Evolutionary conservation across 1,140 invertebrate species (phyloP), one percentile per base, ranked within the genome.

Genomic region (Zaprionus ornatus): DNA sequence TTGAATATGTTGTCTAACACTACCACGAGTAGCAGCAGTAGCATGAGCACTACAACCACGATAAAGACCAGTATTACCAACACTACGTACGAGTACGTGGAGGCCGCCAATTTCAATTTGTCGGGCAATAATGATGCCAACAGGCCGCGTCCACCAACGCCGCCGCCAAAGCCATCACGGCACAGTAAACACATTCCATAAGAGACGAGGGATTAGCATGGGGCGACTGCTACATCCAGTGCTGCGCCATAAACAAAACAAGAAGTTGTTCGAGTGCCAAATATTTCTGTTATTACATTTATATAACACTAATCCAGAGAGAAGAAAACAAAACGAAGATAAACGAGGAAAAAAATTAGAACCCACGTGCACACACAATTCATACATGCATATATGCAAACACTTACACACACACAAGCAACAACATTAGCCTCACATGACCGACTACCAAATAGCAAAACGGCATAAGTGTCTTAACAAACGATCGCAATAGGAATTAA

Each of bases 101-200:
- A 93, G 80, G 78, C 90, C n/a, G 88, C 77, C 55, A 92, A 91
- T 64, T 87, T 91, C 21, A 64, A 66, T 45, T 17, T 81, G 60
- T 66, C 69, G 52, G 80, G 76, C 91, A 56, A 61, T 68, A 45
- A 64, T 71, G 91, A 72, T 72, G 56, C 71, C 35, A 93, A 90
- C 54, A 91, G 91, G 42, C 92, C 91, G 65, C 84, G 92, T 62
- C 94, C 94, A 32, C 94, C 94, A 32, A 94, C 93, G 45, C 94
- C 94, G 45, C 94, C 94, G 7, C 94, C 94, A n/a, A 95, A 95
- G 88, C 94, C 94, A 72, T 94, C 94, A 48, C 93, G 93, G 79
- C 93, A 93, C 81, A 91, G 88, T 67, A 91, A 91, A 91, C 85
- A 92, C 91, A 92, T 92, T 92, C 91, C 91, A 91, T 92, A 80